Percentiles rank a stretch among this genome's conserved stretches.
These are phyloP conservation scores for Propithecus perrieri DNA, from an alignment of 2,797 vertebrate genomes.

Conservation along the genomic window DNA sequence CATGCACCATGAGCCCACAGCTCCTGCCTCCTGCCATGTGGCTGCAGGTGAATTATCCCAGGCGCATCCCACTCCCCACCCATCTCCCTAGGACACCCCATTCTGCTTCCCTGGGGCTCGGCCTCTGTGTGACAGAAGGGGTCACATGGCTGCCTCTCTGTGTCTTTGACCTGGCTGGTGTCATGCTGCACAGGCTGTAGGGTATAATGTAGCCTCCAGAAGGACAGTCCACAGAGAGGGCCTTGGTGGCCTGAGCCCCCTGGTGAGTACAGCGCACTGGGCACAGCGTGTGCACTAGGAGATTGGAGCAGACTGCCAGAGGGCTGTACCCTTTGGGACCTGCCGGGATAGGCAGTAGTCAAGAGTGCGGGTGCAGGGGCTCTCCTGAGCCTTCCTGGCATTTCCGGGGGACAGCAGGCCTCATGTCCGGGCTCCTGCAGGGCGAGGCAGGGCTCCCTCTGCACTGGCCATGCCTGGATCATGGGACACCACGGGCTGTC, in stretches of 20 bases:
- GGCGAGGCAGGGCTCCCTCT: rapidly evolving
- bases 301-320: background rate
- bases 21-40: conserved; percentile 31
- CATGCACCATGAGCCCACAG: background rate
- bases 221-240: background rate
- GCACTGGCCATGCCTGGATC: rapidly evolving
- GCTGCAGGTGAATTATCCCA: conserved; percentile 63
- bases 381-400: conserved; percentile 67
- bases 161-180: background rate
- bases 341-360: background rate
- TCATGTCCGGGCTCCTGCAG: background rate
- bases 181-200: conserved; percentile 53
- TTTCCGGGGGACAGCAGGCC: background rate
- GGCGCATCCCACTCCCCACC: background rate
- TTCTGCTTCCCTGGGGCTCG: conserved; percentile 50
- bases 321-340: background rate
- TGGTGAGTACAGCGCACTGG: background rate
- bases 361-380: conserved; percentile 54
- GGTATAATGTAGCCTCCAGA: background rate
- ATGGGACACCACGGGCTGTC: rapidly evolving
- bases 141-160: conserved; percentile 10
- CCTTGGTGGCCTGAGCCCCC: background rate
- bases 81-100: conserved; percentile 53
- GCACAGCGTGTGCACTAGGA: background rate
- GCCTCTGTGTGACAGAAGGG: conserved; percentile 50